Evolutionary conservation across 2,797 vertebrate genomes (phyloP), one percentile per base, ranked within the genome.

Genomic region (Enteromius anoplus): DNA sequence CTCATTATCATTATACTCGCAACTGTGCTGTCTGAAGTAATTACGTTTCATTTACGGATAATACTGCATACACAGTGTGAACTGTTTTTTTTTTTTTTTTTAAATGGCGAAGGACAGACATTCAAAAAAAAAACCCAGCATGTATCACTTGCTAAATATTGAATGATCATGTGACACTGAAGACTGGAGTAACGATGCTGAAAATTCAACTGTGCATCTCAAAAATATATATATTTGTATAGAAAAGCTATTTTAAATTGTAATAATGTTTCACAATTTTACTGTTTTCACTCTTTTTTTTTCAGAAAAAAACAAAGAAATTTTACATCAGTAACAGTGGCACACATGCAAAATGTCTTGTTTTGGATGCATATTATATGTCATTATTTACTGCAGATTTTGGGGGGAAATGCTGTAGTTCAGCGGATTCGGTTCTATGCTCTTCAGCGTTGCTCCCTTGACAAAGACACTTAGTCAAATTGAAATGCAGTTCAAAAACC

Each of bases 401-500:
- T 3, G 12, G 17, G 29, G 3, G 40, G 8, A 42, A 17, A n/a
- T 40, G 21, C 10, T 23, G 51, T 5, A 8, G 8, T 34, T 21
- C 19, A 11, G 7, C 4, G 51, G 19, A 40, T 29, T 71, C 42
- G 2, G 37, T 72, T 29, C 8, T 47, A 23, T 7, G 23, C 70
- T 51, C 7, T n/a, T 55, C 72, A 34, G 17, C 9, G 23, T 11
- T 47, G 15, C 21, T 77, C 75, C 23, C 60, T 47, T 45, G 29
- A 78, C 17, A 29, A 29, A 77, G 75, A 77, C 58, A 47, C 53
- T 62, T 45, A 21, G 37, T 26, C 21, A 45, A 60, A 62, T 62
- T 17, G 37, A 76, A 76, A 62, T 42, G 14, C 14, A 11, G 12
- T 75, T 55, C 11, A 75, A 75, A 58, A 40, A 34, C 14, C 23